Conservation (phyloP, 2,888 invertebrate genomes). For the Belgica antarctica region DNA sequence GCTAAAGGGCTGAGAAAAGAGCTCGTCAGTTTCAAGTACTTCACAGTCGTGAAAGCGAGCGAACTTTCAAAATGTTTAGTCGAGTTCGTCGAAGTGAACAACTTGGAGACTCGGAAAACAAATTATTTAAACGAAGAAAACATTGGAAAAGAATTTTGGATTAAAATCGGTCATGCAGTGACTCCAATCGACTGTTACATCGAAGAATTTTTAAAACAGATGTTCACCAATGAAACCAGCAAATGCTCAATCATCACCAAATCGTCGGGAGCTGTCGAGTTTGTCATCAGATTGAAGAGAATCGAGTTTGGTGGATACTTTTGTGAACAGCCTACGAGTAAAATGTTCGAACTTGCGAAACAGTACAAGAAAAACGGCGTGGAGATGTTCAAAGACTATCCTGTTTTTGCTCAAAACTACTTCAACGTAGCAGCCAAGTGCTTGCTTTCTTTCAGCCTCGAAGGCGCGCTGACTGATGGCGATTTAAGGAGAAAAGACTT, state of each 20-base stretch:
- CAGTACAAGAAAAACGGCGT: conserved; percentile 59
- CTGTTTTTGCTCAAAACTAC: conserved; percentile 68
- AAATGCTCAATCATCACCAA: conserved; percentile 54
- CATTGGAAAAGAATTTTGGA: conserved; percentile 45
- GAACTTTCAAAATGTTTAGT: conserved; percentile 50
- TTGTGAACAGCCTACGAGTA: conserved; percentile 53
- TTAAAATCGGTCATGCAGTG: conserved; percentile 55
- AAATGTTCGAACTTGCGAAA: conserved; percentile 54
- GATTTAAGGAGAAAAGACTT: conserved; percentile 56
- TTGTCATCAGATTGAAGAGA: conserved; percentile 52
- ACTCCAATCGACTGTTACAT: conserved; percentile 56
- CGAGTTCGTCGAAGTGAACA: conserved; percentile 48
- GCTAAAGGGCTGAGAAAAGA: conserved; percentile 52
- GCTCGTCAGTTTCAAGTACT: conserved; percentile 49
- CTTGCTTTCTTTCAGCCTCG: conserved; percentile 62
- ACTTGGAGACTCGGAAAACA: conserved; percentile 48
- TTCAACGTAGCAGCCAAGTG: conserved; percentile 74
- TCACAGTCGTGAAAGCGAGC: conserved; percentile 50
- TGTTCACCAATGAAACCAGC: conserved; percentile 56
- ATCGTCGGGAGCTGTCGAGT: conserved; percentile 48
- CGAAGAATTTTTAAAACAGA: conserved; percentile 56
- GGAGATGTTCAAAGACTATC: conserved; percentile 62
- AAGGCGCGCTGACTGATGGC: conserved; percentile 51
- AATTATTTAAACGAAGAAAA: conserved; percentile 46
- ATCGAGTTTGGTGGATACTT: conserved; percentile 55